These are phyloP conservation scores for Dufourea novaeangliae DNA, from an alignment of 1,140 invertebrate genomes.

Conservation along the genomic window DNA sequence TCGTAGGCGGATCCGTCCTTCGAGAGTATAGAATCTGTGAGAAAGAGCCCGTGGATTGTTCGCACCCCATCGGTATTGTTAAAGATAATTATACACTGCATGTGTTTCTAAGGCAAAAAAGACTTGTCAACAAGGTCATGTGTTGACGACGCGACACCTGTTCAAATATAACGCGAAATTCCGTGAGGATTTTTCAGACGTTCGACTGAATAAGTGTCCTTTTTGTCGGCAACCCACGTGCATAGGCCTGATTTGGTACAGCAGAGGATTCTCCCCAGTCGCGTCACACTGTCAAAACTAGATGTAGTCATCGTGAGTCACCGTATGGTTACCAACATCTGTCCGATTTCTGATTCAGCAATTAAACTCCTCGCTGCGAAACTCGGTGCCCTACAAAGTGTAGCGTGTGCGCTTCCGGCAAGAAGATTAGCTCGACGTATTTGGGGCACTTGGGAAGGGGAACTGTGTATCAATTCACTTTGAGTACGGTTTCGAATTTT, in stretches of 20 bases:
- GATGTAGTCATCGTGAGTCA: slow-evolving; percentile 51
- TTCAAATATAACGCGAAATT: slow-evolving; percentile 4
- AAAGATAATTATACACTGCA: neutral
- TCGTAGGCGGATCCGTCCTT: neutral
- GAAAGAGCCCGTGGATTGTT: neutral
- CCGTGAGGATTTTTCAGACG: neutral
- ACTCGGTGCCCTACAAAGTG: slow-evolving; percentile 5
- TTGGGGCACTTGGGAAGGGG: neutral
- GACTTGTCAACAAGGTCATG: neutral
- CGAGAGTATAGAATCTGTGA: neutral
- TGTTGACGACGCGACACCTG: neutral
- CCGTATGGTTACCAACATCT: slow-evolving; percentile 20
- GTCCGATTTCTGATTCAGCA: slow-evolving; percentile 60
- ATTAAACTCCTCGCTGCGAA: slow-evolving; percentile 47
- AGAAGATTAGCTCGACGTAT: slow-evolving; percentile 1
- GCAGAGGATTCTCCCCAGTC: neutral
- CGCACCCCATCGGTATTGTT: neutral
- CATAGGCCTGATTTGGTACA: slow-evolving; percentile 18
- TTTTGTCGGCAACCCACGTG: slow-evolving; percentile 17
- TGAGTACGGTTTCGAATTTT: too few species aligned
- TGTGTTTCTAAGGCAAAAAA: too few species aligned
- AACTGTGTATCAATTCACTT: neutral
- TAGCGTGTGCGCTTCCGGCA: slow-evolving; percentile 33
- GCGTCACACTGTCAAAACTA: slow-evolving; percentile 53
- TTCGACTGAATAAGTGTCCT: slow-evolving; percentile 16